Evolutionary conservation across 2,888 invertebrate genomes (phyloP), one percentile per base, ranked within the genome.

Genomic region (Steinernema hermaphroditum): DNA sequence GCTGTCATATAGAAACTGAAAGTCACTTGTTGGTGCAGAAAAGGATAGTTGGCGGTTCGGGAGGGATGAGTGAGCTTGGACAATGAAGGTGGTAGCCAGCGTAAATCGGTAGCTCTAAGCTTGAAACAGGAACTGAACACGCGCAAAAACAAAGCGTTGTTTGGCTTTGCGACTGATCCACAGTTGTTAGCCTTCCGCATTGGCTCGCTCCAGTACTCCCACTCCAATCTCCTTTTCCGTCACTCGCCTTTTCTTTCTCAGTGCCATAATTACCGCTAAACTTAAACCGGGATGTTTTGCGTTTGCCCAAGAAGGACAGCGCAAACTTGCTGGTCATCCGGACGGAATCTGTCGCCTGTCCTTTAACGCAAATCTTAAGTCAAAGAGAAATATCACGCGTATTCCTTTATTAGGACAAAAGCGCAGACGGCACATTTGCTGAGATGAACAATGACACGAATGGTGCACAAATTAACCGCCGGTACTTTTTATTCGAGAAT

Each of bases 351-450:
- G 46, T 46, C 22, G 46, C 27, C n/a, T 27, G 54, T 37, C 37
- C 37, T 37, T 37, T n/a, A n/a, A n/a, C n/a, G 37, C 6, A 12
- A 37, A 27, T 24, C 54, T 1, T 27, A 32, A 24, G 32, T 32
- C 32, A 6, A 8, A 16, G 32, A 12, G 27, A 16, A 32, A 29
- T 4, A 62, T 19, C 32, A 62, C 16, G 29, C 62, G 27, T 62
- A 32, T 29, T 62, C 62, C 32, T 62, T 62, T 62, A 62, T 62
- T 62, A 32, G 62, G n/a, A 29, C 62, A 24, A 62, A 12, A 62
- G 62, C 62, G 62, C 32, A 62, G 62, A 32, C 32, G 62, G 29
- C 4, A 62, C 29, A 62, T 62, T 62, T 62, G 62, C 9, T 62
- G 19, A 62, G 62, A 54, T n/a, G 22, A 27, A 62, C 62, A 62